Conservation (phyloP, 2,888 invertebrate species). For the Epinotia nisella region DNA sequence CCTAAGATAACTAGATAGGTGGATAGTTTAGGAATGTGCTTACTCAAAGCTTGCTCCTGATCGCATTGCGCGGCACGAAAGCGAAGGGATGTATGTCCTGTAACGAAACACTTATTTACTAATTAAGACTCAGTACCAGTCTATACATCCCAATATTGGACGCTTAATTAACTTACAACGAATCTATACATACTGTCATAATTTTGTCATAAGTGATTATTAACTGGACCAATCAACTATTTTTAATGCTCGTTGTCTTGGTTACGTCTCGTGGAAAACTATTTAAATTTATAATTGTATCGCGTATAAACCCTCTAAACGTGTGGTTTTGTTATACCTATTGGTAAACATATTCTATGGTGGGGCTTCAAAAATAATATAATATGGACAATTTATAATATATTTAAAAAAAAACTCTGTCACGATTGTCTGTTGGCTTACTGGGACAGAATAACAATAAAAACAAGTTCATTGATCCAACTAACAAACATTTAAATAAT, state of each 20-base stretch:
- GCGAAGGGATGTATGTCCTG: conserved; percentile 36
- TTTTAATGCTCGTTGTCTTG: too few species aligned
- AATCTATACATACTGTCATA: background rate
- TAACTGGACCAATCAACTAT: too few species aligned
- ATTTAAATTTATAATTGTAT: too few species aligned
- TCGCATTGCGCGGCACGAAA: conserved; percentile 9
- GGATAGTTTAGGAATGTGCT: conserved; percentile 11
- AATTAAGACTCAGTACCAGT: background rate
- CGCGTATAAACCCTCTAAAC: too few species aligned
- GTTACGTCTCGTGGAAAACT: too few species aligned
- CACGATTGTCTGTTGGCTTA: too few species aligned
- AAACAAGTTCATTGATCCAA: background rate
- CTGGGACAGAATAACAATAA: background rate
- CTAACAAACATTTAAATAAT: background rate
- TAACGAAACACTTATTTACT: conserved; percentile 34
- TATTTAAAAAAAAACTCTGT: too few species aligned
- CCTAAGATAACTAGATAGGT: conserved; percentile 2
- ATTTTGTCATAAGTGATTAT: too few species aligned
- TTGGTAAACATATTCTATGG: too few species aligned
- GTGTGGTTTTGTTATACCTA: too few species aligned
- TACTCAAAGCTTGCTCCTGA: conserved; percentile 36
- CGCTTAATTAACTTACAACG: background rate
- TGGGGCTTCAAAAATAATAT: too few species aligned
- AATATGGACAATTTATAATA: too few species aligned
- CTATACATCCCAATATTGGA: background rate